A percentile compares a stretch with the other conserved stretches of the same genome.
phyloP scores from a whole-genome alignment of 1,140 invertebrate genomes.

The Aphelenchoides fujianensis region DNA sequence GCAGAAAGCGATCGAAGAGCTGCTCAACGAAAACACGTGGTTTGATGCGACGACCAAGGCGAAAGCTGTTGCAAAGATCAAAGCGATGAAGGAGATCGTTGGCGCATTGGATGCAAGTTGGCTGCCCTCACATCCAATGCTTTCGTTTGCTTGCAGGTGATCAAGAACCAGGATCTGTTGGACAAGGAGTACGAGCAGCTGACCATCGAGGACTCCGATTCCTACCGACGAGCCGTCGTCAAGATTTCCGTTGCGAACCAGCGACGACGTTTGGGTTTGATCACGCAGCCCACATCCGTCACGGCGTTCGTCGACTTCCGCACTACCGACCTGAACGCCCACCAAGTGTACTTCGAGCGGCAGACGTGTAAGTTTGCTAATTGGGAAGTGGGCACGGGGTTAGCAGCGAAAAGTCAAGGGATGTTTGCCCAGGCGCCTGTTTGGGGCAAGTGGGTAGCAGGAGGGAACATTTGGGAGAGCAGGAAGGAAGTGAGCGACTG shows the following conservation, averaged over 20 bases:
- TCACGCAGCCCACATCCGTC: neutral
- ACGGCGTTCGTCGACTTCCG: neutral
- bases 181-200: neutral
- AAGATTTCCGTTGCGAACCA: neutral
- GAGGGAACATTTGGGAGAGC: neutral
- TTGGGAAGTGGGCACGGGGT: too few relatives aligned
- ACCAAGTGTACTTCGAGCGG: neutral
- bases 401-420: too few relatives aligned
- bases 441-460: neutral
- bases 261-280: neutral
- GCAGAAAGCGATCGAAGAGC: neutral
- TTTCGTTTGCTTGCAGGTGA: too few relatives aligned
- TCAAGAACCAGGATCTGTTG: neutral
- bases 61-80: neutral
- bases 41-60: neutral
- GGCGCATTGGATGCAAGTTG: neutral
- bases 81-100: neutral
- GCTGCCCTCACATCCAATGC: too few relatives aligned
- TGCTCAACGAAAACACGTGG: neutral
- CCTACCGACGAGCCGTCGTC: neutral
- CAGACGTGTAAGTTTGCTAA: neutral
- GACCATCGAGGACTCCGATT: neutral
- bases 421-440: neutral
- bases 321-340: neutral
- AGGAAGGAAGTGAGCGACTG: neutral